A percentile compares a stretch with the other conserved stretches of the same genome.
These are phyloP conservation scores for Phoeniculus purpureus DNA, from an alignment of 2,797 vertebrate species.

Conservation along the genomic window DNA sequence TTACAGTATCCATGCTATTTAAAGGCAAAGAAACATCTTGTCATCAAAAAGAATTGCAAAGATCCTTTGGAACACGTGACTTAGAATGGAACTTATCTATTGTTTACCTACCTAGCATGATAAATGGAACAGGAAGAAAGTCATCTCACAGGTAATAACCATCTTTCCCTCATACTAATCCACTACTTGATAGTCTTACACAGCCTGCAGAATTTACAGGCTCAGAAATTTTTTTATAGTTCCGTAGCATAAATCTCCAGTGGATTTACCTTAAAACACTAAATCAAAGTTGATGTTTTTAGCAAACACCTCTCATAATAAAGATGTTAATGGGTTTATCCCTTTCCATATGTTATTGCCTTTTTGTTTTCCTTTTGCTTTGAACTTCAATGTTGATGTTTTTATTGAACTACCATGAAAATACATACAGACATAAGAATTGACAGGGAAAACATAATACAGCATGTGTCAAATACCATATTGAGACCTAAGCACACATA, in stretches of 20 bases:
- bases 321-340: not conserved
- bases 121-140: not conserved
- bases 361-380: not conserved
- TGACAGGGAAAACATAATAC: not conserved
- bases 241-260: constrained; percentile 8
- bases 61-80: not conserved
- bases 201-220: not conserved
- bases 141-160: not conserved
- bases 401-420: constrained; percentile 22
- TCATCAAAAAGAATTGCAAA: not conserved
- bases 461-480: not conserved
- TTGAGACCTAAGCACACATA: not conserved
- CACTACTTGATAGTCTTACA: not conserved
- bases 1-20: not conserved
- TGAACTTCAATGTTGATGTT: not conserved
- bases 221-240: not conserved
- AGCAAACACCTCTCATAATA: not conserved
- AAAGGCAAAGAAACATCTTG: not conserved
- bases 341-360: constrained; percentile 1
- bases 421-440: not conserved
- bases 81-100: not conserved
- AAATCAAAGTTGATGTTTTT: constrained; percentile 30
- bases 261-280: not conserved
- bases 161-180: not conserved
- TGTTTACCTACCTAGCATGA: not conserved